Percentiles rank a stretch among this genome's conserved stretches.
phyloP scores from a whole-genome alignment of 2,797 vertebrate species.

The Adrianichthys oophorus region DNA sequence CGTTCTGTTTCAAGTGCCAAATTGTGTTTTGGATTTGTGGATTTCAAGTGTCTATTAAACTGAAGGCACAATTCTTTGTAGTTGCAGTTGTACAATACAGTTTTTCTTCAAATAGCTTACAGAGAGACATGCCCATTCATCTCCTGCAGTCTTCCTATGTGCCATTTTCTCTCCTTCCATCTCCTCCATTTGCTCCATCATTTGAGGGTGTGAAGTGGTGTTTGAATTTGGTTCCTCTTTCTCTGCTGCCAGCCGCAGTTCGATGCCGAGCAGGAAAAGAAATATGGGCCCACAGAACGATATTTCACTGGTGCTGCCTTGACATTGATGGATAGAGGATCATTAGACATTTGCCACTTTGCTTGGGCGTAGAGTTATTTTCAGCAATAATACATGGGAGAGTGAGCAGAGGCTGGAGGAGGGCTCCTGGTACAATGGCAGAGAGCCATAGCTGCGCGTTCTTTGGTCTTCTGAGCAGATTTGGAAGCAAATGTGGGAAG shows the following conservation, averaged over 20 bases:
- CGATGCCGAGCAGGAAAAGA: slow-evolving; percentile 47
- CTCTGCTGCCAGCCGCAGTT: slow-evolving; percentile 48
- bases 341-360: slow-evolving; percentile 80
- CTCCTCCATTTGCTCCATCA: slow-evolving; percentile 67
- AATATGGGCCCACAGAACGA: slow-evolving; percentile 58
- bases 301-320: slow-evolving; percentile 73
- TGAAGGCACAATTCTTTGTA: slow-evolving; percentile 12
- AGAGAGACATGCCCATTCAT: slow-evolving; percentile 50
- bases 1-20: slow-evolving; percentile 19
- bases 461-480: slow-evolving; percentile 38
- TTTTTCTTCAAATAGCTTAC: slow-evolving; percentile 40
- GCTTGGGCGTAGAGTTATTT: slow-evolving; percentile 81
- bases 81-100: slow-evolving; percentile 15
- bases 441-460: slow-evolving; percentile 44
- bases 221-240: slow-evolving; percentile 67
- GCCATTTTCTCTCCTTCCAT: slow-evolving; percentile 50
- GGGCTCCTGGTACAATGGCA: slow-evolving; percentile 50
- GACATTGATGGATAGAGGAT: slow-evolving; percentile 79
- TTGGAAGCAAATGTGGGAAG: slow-evolving; percentile 31
- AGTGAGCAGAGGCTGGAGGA: slow-evolving; percentile 55
- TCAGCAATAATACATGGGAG: slow-evolving; percentile 72
- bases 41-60: slow-evolving; percentile 3
- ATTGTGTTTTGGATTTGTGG: slow-evolving; percentile 23
- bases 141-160: slow-evolving; percentile 50
- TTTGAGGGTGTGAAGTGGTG: slow-evolving; percentile 68